Conservation (phyloP, 1,140 invertebrate species). For the Phthorimaea operculella region DNA sequence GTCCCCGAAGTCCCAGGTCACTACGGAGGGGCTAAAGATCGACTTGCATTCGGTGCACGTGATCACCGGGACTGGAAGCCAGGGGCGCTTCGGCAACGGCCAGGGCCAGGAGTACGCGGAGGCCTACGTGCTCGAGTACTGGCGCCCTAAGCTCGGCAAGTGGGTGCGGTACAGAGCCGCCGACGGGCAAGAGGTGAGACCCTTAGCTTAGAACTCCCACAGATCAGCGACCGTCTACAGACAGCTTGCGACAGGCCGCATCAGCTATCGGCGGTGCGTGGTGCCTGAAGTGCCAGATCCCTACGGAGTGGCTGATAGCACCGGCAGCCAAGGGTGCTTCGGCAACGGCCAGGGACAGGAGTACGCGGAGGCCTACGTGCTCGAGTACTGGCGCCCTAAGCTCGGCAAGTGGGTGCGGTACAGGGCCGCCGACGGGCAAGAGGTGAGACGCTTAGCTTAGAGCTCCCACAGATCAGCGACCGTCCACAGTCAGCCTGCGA, state of each 20-base stretch:
- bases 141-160: slow-evolving; percentile 80
- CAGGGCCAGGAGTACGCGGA: slow-evolving; percentile 93
- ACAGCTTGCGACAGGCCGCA: too few relatives aligned
- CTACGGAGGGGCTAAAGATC: slow-evolving; percentile 92
- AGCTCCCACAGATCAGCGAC: too few relatives aligned
- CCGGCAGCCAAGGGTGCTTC: slow-evolving; percentile 91
- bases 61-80: slow-evolving; percentile 85
- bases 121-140: slow-evolving; percentile 92
- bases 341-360: slow-evolving; percentile 94
- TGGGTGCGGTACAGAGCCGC: slow-evolving; percentile 84
- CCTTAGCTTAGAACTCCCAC: too few relatives aligned
- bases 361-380: slow-evolving; percentile 88
- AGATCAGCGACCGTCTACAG: too few relatives aligned
- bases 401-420: slow-evolving; percentile 84
- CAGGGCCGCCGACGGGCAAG: slow-evolving; percentile 76
- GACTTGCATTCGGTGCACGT: slow-evolving; percentile 82
- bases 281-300: slow-evolving; percentile 91
- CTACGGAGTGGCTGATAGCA: slow-evolving; percentile 85
- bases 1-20: slow-evolving; percentile 89
- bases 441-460: slow-evolving; percentile 71
- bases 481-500: too few relatives aligned
- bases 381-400: slow-evolving; percentile 91
- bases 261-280: slow-evolving; percentile 90
- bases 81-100: slow-evolving; percentile 94
- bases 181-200: slow-evolving; percentile 79